Evolutionary conservation across 2,888 invertebrate species (phyloP).

Genomic region (Tyria jacobaeae): DNA sequence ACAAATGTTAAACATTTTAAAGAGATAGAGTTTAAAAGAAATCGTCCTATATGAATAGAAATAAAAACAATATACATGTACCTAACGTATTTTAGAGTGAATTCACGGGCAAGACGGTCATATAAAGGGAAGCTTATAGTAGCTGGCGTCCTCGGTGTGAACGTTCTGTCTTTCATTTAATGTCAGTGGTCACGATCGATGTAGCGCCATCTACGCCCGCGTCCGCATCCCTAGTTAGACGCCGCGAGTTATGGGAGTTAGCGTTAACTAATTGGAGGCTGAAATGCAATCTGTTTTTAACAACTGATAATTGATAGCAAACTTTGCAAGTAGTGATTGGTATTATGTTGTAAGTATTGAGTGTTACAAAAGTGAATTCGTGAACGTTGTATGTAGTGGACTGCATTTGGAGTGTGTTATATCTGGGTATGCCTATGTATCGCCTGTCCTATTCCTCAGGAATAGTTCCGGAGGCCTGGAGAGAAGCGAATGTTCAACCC

Average conservation of each 20-base stretch:
- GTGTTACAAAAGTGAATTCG: too few species aligned
- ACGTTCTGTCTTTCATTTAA: constrained; percentile 72
- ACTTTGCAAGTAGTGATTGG: background rate
- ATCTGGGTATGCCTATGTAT: too few species aligned
- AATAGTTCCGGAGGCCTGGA: too few species aligned
- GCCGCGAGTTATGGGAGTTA: constrained; percentile 31
- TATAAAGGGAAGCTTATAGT: constrained; percentile 25
- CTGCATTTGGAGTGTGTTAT: too few species aligned
- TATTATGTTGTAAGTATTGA: too few species aligned
- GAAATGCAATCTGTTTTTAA: background rate
- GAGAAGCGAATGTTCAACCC: too few species aligned
- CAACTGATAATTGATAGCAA: background rate
- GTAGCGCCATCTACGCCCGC: constrained; percentile 72
- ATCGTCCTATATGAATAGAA: background rate
- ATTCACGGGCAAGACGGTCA: background rate
- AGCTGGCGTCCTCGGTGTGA: constrained; percentile 62
- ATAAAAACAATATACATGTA: background rate
- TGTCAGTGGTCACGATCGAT: constrained; percentile 84
- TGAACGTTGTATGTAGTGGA: too few species aligned
- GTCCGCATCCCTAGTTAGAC: constrained; percentile 58
- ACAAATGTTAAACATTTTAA: constrained; percentile 21
- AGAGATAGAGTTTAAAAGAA: background rate
- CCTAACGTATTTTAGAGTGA: constrained; percentile 9
- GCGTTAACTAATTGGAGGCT: constrained; percentile 27
- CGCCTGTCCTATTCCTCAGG: too few species aligned